phyloP scores from a whole-genome alignment of 2,888 invertebrate genomes.

The Leptopilina drosophilae region DNA sequence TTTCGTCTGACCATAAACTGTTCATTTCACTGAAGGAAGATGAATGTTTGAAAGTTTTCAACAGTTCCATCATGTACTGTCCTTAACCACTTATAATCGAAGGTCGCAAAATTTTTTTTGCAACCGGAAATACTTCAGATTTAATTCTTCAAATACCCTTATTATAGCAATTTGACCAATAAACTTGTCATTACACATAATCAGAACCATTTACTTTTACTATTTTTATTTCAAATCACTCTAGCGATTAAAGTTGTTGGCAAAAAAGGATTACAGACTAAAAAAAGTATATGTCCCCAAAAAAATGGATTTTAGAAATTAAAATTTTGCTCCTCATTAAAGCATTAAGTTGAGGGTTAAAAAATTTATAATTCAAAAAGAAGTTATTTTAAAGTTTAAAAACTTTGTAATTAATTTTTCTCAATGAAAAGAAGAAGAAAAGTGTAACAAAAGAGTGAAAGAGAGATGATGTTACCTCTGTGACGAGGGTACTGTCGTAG shows the following conservation, averaged over 20 bases:
- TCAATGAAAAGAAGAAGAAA: too few species aligned
- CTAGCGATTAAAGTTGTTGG: background rate
- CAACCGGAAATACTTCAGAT: constrained; percentile 27
- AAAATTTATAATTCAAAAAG: too few species aligned
- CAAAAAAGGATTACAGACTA: background rate
- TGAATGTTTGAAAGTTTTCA: background rate
- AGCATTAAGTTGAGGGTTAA: too few species aligned
- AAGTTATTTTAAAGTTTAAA: background rate
- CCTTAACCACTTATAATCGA: constrained; percentile 16
- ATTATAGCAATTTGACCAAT: constrained; percentile 20
- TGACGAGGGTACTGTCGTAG: constrained; percentile 82
- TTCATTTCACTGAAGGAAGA: constrained; percentile 14
- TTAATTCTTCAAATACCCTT: constrained; percentile 15
- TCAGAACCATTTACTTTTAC: background rate
- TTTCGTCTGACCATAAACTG: constrained; percentile 9
- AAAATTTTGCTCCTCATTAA: too few species aligned
- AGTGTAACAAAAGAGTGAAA: background rate
- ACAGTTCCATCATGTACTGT: background rate
- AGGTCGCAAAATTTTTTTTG: constrained; percentile 16
- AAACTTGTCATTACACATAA: constrained; percentile 8
- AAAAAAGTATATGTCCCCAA: too few species aligned
- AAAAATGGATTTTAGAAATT: too few species aligned
- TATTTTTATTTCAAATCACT: background rate
- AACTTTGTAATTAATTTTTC: too few species aligned
- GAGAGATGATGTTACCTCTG: constrained; percentile 79